Percentiles rank a stretch among this genome's conserved stretches.
phyloP scores from a whole-genome alignment of 1,140 invertebrate genomes.

The Metopolophium dirhodum region DNA sequence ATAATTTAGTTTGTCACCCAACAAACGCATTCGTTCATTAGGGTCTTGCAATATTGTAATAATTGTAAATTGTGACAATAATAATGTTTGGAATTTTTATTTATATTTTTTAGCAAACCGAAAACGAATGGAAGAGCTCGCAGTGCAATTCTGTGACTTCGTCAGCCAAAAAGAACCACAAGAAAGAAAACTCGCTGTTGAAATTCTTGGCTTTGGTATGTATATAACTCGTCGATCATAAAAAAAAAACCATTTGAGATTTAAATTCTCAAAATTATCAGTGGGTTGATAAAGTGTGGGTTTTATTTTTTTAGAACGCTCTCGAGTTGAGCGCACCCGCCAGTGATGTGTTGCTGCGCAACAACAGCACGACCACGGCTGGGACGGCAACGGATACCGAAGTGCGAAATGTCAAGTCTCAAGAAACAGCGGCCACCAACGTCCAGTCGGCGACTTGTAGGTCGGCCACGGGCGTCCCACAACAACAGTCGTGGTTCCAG shows the following conservation, averaged over 20 bases:
- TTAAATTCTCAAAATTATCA: background rate
- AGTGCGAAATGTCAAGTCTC: background rate
- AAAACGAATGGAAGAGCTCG: slow-evolving; percentile 44
- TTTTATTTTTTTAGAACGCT: slow-evolving; percentile 74
- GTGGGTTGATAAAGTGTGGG: background rate
- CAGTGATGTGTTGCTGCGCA: slow-evolving; percentile 78
- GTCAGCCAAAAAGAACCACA: slow-evolving; percentile 58
- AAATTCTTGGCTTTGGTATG: slow-evolving; percentile 73
- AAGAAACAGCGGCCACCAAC: background rate
- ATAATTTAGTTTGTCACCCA: background rate
- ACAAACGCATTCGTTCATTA: background rate
- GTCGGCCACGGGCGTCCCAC: too few relatives aligned
- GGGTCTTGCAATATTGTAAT: background rate
- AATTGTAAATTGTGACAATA: background rate
- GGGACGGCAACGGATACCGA: background rate
- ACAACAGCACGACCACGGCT: slow-evolving; percentile 34
- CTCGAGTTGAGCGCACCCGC: slow-evolving; percentile 90
- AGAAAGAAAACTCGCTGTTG: slow-evolving; percentile 68
- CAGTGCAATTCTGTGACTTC: slow-evolving; percentile 37
- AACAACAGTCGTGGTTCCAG: slow-evolving; percentile 80
- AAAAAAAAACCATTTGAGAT: background rate
- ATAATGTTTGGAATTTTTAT: background rate
- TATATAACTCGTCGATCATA: slow-evolving; percentile 59
- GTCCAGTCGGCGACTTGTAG: background rate
- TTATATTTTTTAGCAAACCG: slow-evolving; percentile 51